Conservation (phyloP, 1,140 invertebrate genomes). For the Paraescarpia echinospica region DNA sequence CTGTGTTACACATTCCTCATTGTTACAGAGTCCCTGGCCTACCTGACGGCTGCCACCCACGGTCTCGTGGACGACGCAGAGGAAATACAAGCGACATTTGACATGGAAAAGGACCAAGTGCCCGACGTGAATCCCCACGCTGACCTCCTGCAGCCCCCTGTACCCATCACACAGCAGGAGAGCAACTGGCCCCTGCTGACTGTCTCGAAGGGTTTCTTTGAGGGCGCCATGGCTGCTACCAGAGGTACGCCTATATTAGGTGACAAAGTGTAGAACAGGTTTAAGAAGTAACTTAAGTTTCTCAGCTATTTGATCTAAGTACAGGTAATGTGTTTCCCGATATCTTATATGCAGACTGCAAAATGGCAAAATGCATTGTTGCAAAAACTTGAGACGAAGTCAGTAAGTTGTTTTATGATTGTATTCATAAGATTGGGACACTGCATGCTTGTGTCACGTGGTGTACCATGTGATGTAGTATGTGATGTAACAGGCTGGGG, state of each 20-base stretch:
- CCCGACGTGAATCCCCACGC: conserved; percentile 77
- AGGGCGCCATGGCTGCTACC: conserved; percentile 67
- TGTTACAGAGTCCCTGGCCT: conserved; percentile 73
- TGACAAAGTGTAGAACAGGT: background rate
- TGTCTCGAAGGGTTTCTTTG: conserved; percentile 81
- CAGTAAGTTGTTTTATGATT: background rate
- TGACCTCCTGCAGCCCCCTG: conserved; percentile 78
- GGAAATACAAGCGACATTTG: conserved; percentile 67
- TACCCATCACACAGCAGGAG: conserved; percentile 78
- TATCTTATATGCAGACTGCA: too few relatives aligned
- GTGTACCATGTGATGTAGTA: background rate
- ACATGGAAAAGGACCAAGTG: conserved; percentile 68
- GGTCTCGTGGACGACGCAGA: conserved; percentile 80
- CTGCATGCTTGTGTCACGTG: background rate
- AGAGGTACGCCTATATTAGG: background rate
- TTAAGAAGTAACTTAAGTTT: background rate
- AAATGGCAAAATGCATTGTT: background rate
- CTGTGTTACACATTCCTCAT: background rate
- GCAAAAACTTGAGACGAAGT: background rate
- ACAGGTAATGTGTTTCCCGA: background rate
- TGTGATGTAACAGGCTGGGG: too few relatives aligned
- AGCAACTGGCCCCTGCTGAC: conserved; percentile 96
- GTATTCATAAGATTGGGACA: background rate
- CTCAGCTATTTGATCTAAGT: background rate
- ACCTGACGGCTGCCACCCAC: conserved; percentile 94